phyloP scores from a whole-genome alignment of 2,113 vertebrate genomes.

The Heterotis niloticus region DNA sequence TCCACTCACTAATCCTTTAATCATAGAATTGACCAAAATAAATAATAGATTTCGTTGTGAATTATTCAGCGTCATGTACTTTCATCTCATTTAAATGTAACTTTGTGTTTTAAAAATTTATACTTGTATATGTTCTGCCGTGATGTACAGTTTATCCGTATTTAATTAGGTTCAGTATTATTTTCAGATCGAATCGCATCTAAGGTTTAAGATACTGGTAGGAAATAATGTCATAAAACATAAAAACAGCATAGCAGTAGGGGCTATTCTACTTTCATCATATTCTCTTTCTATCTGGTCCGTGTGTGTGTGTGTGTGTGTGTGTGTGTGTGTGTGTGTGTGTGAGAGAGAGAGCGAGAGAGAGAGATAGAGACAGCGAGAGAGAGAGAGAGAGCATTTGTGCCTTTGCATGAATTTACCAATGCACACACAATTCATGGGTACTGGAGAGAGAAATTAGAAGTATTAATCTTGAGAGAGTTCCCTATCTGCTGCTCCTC shows the following conservation, averaged over 20 bases:
- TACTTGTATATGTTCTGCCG: conserved; percentile 62
- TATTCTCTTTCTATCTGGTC: not conserved
- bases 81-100: conserved; percentile 70
- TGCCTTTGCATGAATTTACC: not conserved
- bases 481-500: not conserved
- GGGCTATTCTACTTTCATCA: too few species aligned
- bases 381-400: not conserved
- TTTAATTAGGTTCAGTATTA: conserved; percentile 67
- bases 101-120: conserved; percentile 65
- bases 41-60: conserved; percentile 65
- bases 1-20: conserved; percentile 64
- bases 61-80: conserved; percentile 67
- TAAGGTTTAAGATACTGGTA: conserved; percentile 21
- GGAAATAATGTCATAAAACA: not conserved
- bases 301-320: not conserved
- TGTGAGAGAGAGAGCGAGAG: too few species aligned
- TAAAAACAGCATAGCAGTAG: not conserved
- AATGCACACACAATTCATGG: not conserved
- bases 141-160: conserved; percentile 57
- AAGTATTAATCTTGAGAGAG: conserved; percentile 9
- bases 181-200: conserved; percentile 61
- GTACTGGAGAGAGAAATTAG: conserved; percentile 8
- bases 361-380: too few species aligned
- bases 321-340: conserved; percentile 7
- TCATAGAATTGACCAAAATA: conserved; percentile 65